Evolutionary conservation across 64 coral and sea anemone species (phyloP).

Genomic region (Montipora efflorescens): DNA sequence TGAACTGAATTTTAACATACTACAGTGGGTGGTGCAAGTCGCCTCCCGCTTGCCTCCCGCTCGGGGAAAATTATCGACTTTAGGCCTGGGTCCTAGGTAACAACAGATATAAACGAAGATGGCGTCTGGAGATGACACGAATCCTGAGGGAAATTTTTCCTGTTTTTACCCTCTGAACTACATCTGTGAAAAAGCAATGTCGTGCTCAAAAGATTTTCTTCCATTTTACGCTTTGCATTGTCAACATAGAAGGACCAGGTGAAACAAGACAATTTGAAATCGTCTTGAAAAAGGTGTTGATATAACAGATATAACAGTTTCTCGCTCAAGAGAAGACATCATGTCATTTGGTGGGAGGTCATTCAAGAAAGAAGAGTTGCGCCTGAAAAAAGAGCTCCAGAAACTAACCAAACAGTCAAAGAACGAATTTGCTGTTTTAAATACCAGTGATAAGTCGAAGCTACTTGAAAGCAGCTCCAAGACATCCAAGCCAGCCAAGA

Average conservation of each 20-base stretch:
- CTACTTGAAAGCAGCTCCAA: conserved; percentile 50
- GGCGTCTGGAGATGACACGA: conserved; percentile 13
- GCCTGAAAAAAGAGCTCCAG: conserved; percentile 76
- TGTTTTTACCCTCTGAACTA: no score
- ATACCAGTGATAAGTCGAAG: conserved; percentile 67
- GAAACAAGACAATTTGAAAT: not conserved
- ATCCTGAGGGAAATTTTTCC: no score
- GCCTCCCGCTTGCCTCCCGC: not conserved
- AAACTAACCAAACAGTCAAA: conserved; percentile 73
- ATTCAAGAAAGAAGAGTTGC: conserved; percentile 63
- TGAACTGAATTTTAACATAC: no score
- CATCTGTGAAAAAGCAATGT: not conserved
- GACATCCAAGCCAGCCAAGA: conserved; percentile 9
- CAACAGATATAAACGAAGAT: conserved; percentile 72
- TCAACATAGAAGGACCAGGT: not conserved
- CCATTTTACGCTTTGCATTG: not conserved
- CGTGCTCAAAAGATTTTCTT: not conserved
- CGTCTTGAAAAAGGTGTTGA: not conserved
- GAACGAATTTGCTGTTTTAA: conserved; percentile 67
- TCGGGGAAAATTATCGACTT: not conserved
- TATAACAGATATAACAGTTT: not conserved
- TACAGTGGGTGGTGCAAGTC: no score
- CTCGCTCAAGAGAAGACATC: not conserved
- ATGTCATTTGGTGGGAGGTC: conserved; percentile 93
- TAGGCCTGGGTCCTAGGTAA: conserved; percentile 65